Evolutionary conservation across 2,113 vertebrate genomes (phyloP).

Genomic region (Cinclus mexicanus): DNA sequence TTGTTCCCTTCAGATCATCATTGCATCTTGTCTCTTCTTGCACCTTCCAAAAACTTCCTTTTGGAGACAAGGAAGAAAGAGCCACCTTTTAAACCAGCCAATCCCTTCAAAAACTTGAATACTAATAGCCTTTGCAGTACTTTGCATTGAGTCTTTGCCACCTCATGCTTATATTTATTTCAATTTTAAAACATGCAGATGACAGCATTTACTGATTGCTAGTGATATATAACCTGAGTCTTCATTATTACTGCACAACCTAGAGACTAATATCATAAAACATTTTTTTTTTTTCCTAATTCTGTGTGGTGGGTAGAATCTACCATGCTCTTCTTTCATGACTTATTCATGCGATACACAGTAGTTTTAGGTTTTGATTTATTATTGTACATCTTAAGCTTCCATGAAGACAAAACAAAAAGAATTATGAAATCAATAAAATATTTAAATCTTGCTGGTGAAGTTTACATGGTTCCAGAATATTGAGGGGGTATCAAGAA

Average conservation of each 20-base stretch:
- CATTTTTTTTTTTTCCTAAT: neutral
- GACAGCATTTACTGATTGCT: neutral
- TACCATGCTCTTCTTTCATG: neutral
- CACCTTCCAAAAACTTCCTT: neutral
- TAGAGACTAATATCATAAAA: neutral
- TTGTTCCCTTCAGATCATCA: neutral
- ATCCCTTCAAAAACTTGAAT: neutral
- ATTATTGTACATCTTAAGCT: neutral
- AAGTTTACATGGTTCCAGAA: neutral
- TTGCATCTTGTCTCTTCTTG: neutral
- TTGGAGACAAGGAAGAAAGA: neutral
- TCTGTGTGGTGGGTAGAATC: neutral
- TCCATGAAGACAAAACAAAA: neutral
- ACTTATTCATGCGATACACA: neutral
- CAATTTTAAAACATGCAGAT: neutral
- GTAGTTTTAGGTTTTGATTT: neutral
- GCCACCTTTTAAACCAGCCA: neutral
- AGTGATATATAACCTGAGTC: neutral
- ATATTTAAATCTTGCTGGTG: neutral
- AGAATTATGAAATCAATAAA: rapidly evolving
- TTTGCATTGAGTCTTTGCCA: neutral
- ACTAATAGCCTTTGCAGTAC: neutral
- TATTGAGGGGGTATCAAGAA: neutral
- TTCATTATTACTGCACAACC: neutral
- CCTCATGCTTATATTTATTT: neutral